Conservation (phyloP, 2,113 vertebrate species). For the Carettochelys insculpta region DNA sequence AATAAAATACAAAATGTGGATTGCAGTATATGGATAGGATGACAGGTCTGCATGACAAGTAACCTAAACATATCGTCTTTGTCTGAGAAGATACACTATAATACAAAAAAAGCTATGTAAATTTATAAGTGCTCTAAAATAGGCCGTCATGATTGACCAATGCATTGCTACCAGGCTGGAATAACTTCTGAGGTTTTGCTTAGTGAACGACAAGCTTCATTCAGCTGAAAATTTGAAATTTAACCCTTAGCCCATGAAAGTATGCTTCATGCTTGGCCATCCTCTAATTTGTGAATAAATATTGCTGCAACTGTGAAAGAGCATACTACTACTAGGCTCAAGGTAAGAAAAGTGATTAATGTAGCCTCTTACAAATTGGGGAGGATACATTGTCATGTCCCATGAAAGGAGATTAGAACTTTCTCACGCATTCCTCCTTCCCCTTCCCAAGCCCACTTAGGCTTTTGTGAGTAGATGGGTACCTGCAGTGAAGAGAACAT, state of each 20-base stretch:
- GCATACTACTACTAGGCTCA: background rate
- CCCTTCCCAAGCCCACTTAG: background rate
- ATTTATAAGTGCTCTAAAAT: background rate
- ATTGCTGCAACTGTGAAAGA: background rate
- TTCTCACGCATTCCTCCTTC: too few relatives aligned
- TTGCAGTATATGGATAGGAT: background rate
- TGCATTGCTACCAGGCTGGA: background rate
- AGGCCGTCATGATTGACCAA: background rate
- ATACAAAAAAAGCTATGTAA: background rate
- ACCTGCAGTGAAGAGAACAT: background rate
- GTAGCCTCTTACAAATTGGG: background rate
- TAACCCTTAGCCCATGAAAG: background rate
- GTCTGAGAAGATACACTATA: background rate
- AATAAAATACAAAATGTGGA: background rate
- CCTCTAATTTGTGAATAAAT: slow-evolving; percentile 39
- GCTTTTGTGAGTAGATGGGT: background rate
- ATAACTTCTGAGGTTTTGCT: background rate
- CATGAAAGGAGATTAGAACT: too few relatives aligned
- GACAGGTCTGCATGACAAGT: background rate
- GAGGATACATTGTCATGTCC: background rate
- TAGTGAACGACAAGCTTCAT: background rate
- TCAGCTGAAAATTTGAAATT: background rate
- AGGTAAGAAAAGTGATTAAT: background rate
- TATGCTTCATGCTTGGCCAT: slow-evolving; percentile 32
- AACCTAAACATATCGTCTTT: background rate